Base-by-base conservation (phyloP, 2,797 vertebrate species). In the Diplodus puntazzo region DNA sequence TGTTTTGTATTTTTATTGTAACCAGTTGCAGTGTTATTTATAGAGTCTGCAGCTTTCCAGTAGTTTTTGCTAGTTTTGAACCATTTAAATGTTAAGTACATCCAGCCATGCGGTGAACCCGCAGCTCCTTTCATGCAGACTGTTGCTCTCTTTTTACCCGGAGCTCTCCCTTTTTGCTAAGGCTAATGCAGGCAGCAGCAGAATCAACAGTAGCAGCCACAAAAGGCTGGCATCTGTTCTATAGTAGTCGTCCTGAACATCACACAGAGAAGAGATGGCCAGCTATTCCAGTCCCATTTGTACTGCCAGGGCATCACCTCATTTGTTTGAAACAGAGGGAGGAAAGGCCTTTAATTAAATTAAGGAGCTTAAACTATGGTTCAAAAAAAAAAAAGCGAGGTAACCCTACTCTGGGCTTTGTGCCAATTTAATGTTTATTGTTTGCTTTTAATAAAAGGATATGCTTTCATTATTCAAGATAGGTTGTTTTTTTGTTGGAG, bases 21-120 rank as follows among this genome's bases (percentile, higher is more conserved):
- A 97, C 96, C 96, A 96, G 96, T 96, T 95, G 95, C 90, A 93
- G 95, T 93, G 95, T 96, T 97, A 99, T 98, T 98, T 98, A 98
- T 97, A 98, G 39, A 97, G 95, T 96, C 95, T 96, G 95, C 94
- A 96, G 90, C 94, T 96, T 96, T 95, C 95, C 96, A 96, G 96
- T 95, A 96, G 96, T 96, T 94, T 90, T 86, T 95, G 95, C 92
- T 89, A 96, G 93, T 97, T 97, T 96, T 96, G 95, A 97, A 96
- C 95, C 94, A 81, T 96, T 97, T 95, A 96, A 96, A 95, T 95
- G 94, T 96, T 97, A 97, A 97, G 95, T 95, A 96, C 94, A 97
- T 97, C 95, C 96, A 97, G 96, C 96, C 96, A 95, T 97, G 96
- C 91, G 96, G 96, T 95, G 94, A 96, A 95, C 93, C 94, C 93